phyloP scores from a whole-genome alignment of 2,888 invertebrate genomes.

The Morpho deidamia region DNA sequence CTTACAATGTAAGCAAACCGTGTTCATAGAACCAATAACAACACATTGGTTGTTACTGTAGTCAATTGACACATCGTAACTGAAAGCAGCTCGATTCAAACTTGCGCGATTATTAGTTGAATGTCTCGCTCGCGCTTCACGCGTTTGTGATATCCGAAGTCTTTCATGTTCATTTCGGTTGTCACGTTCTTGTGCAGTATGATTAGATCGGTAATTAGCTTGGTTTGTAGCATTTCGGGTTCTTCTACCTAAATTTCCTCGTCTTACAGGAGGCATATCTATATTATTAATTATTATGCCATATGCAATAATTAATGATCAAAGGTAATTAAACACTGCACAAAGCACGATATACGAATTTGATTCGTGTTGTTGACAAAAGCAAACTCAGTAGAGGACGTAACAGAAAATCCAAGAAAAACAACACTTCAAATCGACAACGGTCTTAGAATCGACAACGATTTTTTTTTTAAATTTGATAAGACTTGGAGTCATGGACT shows the following conservation, averaged over 20 bases:
- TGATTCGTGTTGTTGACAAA: background rate
- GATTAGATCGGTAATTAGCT: slow-evolving; percentile 35
- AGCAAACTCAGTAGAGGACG: background rate
- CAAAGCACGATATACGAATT: background rate
- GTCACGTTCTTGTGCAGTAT: slow-evolving; percentile 33
- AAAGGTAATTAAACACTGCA: background rate
- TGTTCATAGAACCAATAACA: slow-evolving; percentile 21
- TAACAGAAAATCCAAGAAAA: background rate
- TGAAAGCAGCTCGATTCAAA: slow-evolving; percentile 20
- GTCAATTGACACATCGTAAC: slow-evolving; percentile 22
- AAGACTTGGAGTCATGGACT: background rate
- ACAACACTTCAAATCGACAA: background rate
- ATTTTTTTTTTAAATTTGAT: background rate
- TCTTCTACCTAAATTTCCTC: slow-evolving; percentile 33
- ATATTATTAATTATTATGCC: background rate
- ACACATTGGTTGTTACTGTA: slow-evolving; percentile 40
- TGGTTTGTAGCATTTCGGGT: slow-evolving; percentile 36
- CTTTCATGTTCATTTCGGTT: slow-evolving; percentile 32
- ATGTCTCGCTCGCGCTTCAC: slow-evolving; percentile 28
- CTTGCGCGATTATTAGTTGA: slow-evolving; percentile 27
- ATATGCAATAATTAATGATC: background rate
- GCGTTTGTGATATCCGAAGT: slow-evolving; percentile 31
- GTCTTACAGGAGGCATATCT: slow-evolving; percentile 17
- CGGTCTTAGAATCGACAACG: no score
- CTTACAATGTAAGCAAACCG: slow-evolving; percentile 29